phyloP scores from a whole-genome alignment of 2,888 invertebrate genomes.

The Lochmaea capreae region DNA sequence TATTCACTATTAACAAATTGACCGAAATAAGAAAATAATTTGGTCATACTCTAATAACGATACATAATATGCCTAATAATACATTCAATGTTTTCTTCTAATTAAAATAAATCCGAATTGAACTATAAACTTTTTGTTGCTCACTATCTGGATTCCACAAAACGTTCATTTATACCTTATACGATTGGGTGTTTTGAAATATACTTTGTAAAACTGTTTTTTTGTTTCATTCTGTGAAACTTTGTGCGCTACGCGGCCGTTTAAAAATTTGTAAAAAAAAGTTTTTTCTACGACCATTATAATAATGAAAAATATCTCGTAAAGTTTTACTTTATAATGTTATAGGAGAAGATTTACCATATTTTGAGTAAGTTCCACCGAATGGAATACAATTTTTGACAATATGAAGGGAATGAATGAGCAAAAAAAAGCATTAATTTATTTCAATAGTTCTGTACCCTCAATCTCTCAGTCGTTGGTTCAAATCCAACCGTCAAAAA shows the following conservation, averaged over 20 bases:
- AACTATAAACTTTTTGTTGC: slow-evolving; percentile 16
- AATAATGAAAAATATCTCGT: neutral
- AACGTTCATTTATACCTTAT: slow-evolving; percentile 7
- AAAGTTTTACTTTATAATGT: no score
- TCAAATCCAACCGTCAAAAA: no score
- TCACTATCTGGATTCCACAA: neutral
- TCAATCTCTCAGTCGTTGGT: no score
- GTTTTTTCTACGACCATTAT: neutral
- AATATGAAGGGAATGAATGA: no score
- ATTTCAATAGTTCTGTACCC: no score
- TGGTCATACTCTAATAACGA: slow-evolving; percentile 3
- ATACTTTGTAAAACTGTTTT: neutral
- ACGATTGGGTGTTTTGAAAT: neutral
- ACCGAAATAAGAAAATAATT: slow-evolving; percentile 19
- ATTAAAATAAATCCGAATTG: neutral
- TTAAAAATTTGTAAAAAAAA: slow-evolving; percentile 7
- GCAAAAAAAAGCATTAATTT: no score
- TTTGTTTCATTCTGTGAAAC: slow-evolving; percentile 4
- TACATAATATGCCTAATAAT: neutral
- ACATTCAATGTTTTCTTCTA: neutral
- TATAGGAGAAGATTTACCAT: no score
- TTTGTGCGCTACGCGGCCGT: slow-evolving; percentile 24
- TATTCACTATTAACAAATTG: slow-evolving; percentile 14
- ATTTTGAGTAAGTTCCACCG: no score
- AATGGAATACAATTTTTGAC: no score